A percentile compares a stretch with the other conserved stretches of the same genome.
Evolutionary conservation across 35 echinoderm and acorn worm genomes (phyloP).

Genomic region (Ptychodera flava): DNA sequence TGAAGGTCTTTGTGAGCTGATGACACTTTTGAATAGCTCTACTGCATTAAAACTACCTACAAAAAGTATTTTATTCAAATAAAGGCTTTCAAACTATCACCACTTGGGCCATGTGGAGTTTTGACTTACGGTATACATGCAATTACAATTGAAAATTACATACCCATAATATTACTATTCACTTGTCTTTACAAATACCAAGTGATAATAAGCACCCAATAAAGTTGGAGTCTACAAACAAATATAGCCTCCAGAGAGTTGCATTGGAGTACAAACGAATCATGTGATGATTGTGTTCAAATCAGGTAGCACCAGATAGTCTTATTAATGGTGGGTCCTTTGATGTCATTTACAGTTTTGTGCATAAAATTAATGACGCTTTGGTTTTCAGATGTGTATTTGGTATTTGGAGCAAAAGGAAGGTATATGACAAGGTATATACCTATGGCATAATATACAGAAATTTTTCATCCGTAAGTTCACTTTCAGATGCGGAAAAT

Average conservation of each 20-base stretch:
- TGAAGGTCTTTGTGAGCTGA: neutral
- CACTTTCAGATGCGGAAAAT: neutral
- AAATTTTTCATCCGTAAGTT: neutral
- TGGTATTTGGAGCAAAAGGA: neutral
- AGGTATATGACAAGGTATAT: neutral
- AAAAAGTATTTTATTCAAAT: neutral
- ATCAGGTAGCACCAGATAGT: neutral
- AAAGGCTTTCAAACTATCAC: neutral
- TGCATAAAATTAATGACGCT: neutral
- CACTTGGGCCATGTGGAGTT: neutral
- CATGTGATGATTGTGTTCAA: slow-evolving; percentile 1
- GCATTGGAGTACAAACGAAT: neutral
- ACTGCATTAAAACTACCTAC: neutral
- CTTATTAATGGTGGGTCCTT: neutral
- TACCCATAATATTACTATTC: neutral
- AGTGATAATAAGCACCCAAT: neutral
- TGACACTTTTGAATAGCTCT: neutral
- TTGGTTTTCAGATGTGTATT: neutral
- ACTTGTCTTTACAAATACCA: neutral
- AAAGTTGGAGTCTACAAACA: neutral
- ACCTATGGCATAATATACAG: neutral
- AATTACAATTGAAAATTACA: slow-evolving; percentile 2
- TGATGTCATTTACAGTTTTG: neutral
- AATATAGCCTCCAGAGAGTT: neutral
- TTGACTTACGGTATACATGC: neutral